Evolutionary conservation across 2,113 vertebrate species (phyloP), one percentile per base, ranked within the genome.

Genomic region (Centropus unirufus): DNA sequence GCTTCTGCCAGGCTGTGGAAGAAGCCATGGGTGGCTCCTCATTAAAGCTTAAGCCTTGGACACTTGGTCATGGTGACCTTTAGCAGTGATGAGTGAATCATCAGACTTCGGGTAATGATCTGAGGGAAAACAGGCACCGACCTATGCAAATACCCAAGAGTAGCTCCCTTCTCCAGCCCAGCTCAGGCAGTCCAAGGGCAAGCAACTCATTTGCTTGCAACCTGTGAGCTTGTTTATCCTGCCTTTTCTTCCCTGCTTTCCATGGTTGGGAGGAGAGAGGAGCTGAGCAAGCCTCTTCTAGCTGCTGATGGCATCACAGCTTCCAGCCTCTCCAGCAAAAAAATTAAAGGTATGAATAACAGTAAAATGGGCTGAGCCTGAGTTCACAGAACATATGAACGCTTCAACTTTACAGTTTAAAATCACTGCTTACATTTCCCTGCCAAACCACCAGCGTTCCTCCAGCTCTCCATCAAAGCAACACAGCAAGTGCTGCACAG

Each of bases 31-130:
- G 12, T 5, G 32, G 34, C 29, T 44, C 59, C 67, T 55, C 8
- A 2, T 57, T 46, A 44, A n/a, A 29, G 26, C 44, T 30, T 2
- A 51, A 51, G 42, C 34, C 29, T 11, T 18, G 21, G 57, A 15
- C 20, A 2, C 27, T 14, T 2, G 54, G 42, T 32, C 12, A 1
- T 27, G 20, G 42, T 14, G 6, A 9, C 34, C 34, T 8, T 30
- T 5, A 8, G 58, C 87, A 8, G 21, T 2, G 2, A 5, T 36
- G 67, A 46, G 61, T 0, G n/a, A 7, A 29, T 5, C 11, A 1
- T 8, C 59, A 0, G 2, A 1, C 34, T 29, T 9, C 0, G 11
- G 11, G 59, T 4, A 2, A 10, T 0, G 39, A 17, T 12, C 5
- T 4, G 6, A 27, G 40, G 18, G 1, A 40, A 30, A 58, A 18